Evolutionary conservation across 2,888 invertebrate species (phyloP), one percentile per base, ranked within the genome.

Genomic region (Cephonodes hylas): DNA sequence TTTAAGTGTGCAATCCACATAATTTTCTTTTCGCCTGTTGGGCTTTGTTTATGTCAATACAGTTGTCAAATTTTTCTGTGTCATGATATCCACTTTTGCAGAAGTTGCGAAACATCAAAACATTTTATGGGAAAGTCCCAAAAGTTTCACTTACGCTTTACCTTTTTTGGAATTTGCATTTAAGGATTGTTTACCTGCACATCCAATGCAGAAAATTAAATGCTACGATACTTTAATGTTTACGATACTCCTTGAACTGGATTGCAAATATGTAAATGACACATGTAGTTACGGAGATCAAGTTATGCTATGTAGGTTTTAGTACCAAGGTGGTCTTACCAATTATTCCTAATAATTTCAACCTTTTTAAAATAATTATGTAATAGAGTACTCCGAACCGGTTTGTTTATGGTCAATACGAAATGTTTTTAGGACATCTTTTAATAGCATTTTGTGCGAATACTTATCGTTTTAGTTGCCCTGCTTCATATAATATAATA

Each of bases 221-320:
- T 63, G 38, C 25, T n/a, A n/a, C n/a, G n/a, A n/a, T n/a, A n/a
- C n/a, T n/a, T n/a, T n/a, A n/a, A n/a, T n/a, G n/a, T 60, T 60
- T 57, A 58, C 57, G 61, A 31, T 71, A 72, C 71, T 75, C 88
- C 87, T 87, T 88, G 87, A 83, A 81, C 88, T 84, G 72, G 73
- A 80, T 86, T 74, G 64, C 78, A 59, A 77, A 53, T 4, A 59
- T 56, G 79, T 81, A 82, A 83, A 83, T 83, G 71, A 73, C 71
- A 71, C 70, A 66, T 69, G 68, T 64, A 70, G 69, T 67, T 61
- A 63, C 63, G 46, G 53, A 63, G 67, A 78, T 73, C 80, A 72
- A 69, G 80, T 80, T 76, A 73, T 74, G 65, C 70, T 73, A 82
- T 80, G 76, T 81, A 84, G 83, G 84, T 84, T 79, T 79, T 72